Conservation (phyloP, 2,113 vertebrate genomes). For the Tachuris rubrigastra region DNA sequence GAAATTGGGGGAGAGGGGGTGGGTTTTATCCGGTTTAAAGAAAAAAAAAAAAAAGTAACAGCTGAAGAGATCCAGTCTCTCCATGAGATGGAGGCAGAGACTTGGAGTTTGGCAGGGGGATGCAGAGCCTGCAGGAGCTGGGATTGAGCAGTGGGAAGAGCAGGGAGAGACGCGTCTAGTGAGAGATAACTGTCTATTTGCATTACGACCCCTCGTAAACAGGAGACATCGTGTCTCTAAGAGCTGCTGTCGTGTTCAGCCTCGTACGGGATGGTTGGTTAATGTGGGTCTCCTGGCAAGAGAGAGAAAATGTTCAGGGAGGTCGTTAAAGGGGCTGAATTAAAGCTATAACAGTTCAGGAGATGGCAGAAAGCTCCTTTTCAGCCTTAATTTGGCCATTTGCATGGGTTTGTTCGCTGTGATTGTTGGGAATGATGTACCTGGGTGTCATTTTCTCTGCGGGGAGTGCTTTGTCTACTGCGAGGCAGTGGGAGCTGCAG, state of each 20-base stretch:
- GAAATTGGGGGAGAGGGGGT: not conserved
- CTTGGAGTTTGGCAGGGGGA: slow-evolving; percentile 36
- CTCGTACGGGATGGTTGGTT: not conserved
- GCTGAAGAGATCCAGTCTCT: slow-evolving; percentile 47
- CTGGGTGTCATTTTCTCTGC: slow-evolving; percentile 40
- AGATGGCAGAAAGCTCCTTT: slow-evolving; percentile 42
- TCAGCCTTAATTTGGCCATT: slow-evolving; percentile 56
- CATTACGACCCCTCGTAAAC: not conserved
- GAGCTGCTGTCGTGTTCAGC: not conserved
- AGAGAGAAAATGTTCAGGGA: not conserved
- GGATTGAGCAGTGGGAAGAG: not conserved
- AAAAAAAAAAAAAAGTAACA: not conserved
- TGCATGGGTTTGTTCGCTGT: slow-evolving; percentile 37
- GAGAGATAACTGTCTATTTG: slow-evolving; percentile 12
- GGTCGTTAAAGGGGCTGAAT: slow-evolving; percentile 43
- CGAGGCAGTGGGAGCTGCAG: not conserved
- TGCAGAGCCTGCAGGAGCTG: not conserved
- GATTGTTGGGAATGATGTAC: slow-evolving; percentile 29
- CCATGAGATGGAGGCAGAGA: slow-evolving; percentile 69
- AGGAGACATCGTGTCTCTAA: not conserved
- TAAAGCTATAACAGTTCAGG: slow-evolving; percentile 44
- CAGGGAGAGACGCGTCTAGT: not conserved
- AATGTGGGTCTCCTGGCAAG: not conserved
- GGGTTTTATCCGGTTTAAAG: not conserved
- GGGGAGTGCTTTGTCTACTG: not conserved